phyloP scores from a whole-genome alignment of 2,113 vertebrate genomes.

The Antennarius striatus region DNA sequence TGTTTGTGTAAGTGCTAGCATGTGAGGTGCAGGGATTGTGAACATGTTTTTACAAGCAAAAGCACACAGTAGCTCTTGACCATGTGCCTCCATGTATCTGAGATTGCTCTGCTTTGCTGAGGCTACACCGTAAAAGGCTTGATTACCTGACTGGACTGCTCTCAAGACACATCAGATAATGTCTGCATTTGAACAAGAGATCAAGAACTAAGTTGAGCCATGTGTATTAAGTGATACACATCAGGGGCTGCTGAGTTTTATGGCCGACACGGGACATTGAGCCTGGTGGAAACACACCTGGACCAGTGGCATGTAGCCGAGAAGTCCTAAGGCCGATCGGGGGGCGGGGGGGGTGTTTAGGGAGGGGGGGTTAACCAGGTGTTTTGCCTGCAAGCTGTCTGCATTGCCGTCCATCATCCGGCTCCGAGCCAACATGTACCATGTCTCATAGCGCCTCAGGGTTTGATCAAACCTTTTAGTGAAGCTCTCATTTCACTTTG shows the following conservation, averaged over 20 bases:
- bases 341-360: neutral
- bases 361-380: constrained; percentile 45
- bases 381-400: constrained; percentile 54
- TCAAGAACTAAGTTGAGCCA: constrained; percentile 36
- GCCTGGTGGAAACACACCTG: constrained; percentile 62
- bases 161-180: constrained; percentile 37
- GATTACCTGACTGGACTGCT: constrained; percentile 20
- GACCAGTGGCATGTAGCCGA: constrained; percentile 45
- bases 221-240: constrained; percentile 37
- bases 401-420: constrained; percentile 49
- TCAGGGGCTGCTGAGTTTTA: constrained; percentile 28
- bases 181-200: constrained; percentile 29
- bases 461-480: constrained; percentile 62
- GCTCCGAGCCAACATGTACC: constrained; percentile 26
- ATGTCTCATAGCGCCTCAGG: constrained; percentile 46
- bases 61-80: constrained; percentile 40
- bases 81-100: constrained; percentile 47
- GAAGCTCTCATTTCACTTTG: constrained; percentile 29
- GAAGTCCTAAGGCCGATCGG: constrained; percentile 22
- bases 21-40: constrained; percentile 48
- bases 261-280: constrained; percentile 36
- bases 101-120: constrained; percentile 14
- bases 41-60: constrained; percentile 51
- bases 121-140: constrained; percentile 18
- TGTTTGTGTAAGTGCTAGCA: constrained; percentile 63